Evolutionary conservation across 2,888 invertebrate species (phyloP).

Genomic region (Plemyria rubiginata): DNA sequence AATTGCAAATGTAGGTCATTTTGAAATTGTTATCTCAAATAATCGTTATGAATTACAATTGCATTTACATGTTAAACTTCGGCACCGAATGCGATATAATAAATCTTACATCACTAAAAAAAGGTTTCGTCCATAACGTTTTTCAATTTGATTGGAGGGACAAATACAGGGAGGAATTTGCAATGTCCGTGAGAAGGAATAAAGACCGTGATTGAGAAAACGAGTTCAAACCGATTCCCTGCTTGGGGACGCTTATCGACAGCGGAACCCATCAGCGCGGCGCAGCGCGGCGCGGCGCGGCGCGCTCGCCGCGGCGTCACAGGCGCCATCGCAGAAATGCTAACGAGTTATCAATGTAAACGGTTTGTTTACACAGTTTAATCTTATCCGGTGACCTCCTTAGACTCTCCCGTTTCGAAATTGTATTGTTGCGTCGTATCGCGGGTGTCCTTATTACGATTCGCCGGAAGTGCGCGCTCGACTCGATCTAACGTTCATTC

Average conservation of each 20-base stretch:
- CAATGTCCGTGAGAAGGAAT: not conserved
- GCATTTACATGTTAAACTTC: slow-evolving; percentile 25
- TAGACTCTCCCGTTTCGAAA: slow-evolving; percentile 83
- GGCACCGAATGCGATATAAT: slow-evolving; percentile 21
- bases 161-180: not conserved
- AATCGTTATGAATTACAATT: slow-evolving; percentile 32
- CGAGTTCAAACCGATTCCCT: slow-evolving; percentile 21
- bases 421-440: slow-evolving; percentile 74
- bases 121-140: slow-evolving; percentile 3
- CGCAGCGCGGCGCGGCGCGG: not conserved
- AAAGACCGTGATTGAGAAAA: slow-evolving; percentile 14
- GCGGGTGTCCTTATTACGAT: slow-evolving; percentile 76
- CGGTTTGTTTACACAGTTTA: slow-evolving; percentile 84
- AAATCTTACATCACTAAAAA: slow-evolving; percentile 7
- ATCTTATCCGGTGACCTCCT: slow-evolving; percentile 85
- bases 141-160: not conserved
- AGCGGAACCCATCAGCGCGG: not conserved
- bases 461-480: slow-evolving; percentile 76
- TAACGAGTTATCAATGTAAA: slow-evolving; percentile 82
- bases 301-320: slow-evolving; percentile 59
- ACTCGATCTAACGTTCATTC: slow-evolving; percentile 74
- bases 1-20: slow-evolving; percentile 39
- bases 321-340: slow-evolving; percentile 80
- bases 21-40: slow-evolving; percentile 29
- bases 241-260: too few species aligned